Conservation (phyloP, 1,140 invertebrate genomes). For the Sipha flava region DNA sequence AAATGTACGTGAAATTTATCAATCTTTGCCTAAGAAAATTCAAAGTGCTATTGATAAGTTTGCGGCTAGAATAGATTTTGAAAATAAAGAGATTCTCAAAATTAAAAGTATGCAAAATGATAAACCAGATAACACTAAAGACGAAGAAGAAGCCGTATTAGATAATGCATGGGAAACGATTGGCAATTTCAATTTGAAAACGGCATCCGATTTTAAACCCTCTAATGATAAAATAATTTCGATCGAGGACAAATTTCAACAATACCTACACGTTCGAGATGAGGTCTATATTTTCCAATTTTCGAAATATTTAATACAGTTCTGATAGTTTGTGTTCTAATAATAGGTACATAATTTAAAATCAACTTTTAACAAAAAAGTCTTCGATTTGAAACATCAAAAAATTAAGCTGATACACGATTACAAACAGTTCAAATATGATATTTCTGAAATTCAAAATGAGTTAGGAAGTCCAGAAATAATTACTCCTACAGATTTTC, state of each 20-base stretch:
- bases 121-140: neutral
- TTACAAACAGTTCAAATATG: neutral
- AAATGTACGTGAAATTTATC: neutral
- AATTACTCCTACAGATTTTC: neutral
- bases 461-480: neutral
- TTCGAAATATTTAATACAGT: neutral
- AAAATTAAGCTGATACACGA: neutral
- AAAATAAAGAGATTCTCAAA: neutral
- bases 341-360: neutral
- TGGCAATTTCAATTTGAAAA: neutral
- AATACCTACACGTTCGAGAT: neutral
- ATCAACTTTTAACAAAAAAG: slow-evolving; percentile 1
- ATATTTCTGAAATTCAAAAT: neutral
- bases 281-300: neutral
- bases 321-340: neutral
- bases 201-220: neutral
- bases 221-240: neutral
- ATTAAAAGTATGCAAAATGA: neutral
- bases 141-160: neutral
- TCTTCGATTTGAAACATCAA: neutral
- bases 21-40: slow-evolving; percentile 1
- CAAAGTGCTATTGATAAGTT: neutral
- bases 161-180: neutral
- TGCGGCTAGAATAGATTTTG: neutral
- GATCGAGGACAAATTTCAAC: neutral